Evolutionary conservation across 2,797 vertebrate genomes (phyloP), one percentile per base, ranked within the genome.

Genomic region (Pteropus rufus): DNA sequence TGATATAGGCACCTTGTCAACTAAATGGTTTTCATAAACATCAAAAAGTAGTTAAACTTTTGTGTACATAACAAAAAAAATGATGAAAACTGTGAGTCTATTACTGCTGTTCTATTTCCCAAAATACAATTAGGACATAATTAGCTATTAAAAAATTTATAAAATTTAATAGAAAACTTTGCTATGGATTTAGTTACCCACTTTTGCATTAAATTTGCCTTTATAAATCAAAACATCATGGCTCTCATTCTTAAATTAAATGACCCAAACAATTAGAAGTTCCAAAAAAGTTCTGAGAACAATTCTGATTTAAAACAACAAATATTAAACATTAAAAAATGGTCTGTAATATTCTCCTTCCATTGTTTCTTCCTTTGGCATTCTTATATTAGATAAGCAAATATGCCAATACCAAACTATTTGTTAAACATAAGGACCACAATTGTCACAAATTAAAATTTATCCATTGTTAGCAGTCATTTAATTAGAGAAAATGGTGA

Each of bases 1-100:
- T 36, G 94, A 94, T 80, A 97, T 72, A 98, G 98, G 98, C 98
- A 98, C 97, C 95, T 96, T 97, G 95, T 98, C 97, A 97, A 95
- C 85, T 98, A 86, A 96, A 96, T 83, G 67, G 70, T 97, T 98
- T 97, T 94, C 96, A 95, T 89, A 96, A 91, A 96, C 91, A 93
- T 64, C 96, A 97, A 98, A 94, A 98, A 97, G 96, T 67, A 95
- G 21, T 85, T 29, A 97, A 96, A 83, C 73, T 95, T 97, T 84
- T 70, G 75, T 94, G 94, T 93, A 85, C 58, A 44, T 82, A 96
- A 81, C 52, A 54, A 72, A 82, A 67, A 97, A 97, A 9, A 5
- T 18, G 70, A 84, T 97, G 83, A 93, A 97, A 97, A 85, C 93
- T 85, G 64, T 91, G 95, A 96, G 84, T 97, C 60, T 97, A 93